Evolutionary conservation across 2,113 vertebrate genomes (phyloP), one percentile per base, ranked within the genome.

Genomic region (Ctenodactylus gundi): DNA sequence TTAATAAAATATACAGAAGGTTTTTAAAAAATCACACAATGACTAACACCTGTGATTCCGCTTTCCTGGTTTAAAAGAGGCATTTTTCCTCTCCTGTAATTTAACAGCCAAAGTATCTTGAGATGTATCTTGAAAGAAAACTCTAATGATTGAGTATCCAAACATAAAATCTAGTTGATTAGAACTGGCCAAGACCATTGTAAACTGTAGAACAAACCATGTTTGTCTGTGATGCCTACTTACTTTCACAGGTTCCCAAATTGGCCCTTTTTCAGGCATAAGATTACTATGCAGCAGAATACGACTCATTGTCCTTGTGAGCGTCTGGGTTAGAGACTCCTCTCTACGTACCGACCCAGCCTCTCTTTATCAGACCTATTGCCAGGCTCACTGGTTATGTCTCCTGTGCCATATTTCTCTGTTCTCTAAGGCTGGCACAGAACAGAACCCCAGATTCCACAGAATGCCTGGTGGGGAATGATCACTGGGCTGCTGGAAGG

Each of bases 101-200:
- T 21, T 27, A 91, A 81, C 44, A 65, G 41, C 25, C 41, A 53
- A 20, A 78, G n/a, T n/a, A n/a, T 65, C 77, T 41, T 84, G 77
- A 92, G 25, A 89, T 85, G 15, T 20, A 21, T 57, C 67, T 73
- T 49, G 36, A 57, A 93, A 89, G n/a, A 77, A 57, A 51, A 36
- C 39, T 80, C 25, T 80, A n/a, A 65, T n/a, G 15, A 55, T 51
- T 46, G 15, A 75, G 53, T 80, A 70, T 88, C 62, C 29, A 53
- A 62, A 85, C 20, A 77, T 23, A 49, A 53, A 39, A 12, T 17
- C 8, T 39, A 70, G 62, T 76, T 72, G 34, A 73, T 29, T 84
- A 72, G 70, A 90, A 75, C 65, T 73, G 62, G 49, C 34, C 23
- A 13, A 46, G 17, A 15, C 21, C 15, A 67, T 41, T 7, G 29